Evolutionary conservation across 2,888 invertebrate species (phyloP).

Genomic region (Nomada ferruginata): DNA sequence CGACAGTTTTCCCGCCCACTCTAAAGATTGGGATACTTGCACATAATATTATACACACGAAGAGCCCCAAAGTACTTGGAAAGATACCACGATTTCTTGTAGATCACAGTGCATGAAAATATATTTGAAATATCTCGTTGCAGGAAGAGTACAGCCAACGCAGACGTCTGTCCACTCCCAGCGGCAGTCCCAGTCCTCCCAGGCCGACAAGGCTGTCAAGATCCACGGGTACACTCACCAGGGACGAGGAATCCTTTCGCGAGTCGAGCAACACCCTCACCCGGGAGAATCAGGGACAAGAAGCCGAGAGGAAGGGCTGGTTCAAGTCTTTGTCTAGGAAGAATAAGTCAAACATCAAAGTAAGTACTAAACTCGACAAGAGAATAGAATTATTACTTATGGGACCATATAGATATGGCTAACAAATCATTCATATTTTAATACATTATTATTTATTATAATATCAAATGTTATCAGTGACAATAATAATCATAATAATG

Average conservation of each 20-base stretch:
- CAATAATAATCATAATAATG: slow-evolving; percentile 21
- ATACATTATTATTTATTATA: neutral
- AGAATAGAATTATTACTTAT: neutral
- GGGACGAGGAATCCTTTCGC: slow-evolving; percentile 82
- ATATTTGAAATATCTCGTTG: slow-evolving; percentile 68
- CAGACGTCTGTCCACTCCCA: slow-evolving; percentile 91
- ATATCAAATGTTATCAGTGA: slow-evolving; percentile 35
- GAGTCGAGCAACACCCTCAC: slow-evolving; percentile 83
- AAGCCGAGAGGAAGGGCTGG: slow-evolving; percentile 87
- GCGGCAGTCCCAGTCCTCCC: slow-evolving; percentile 88
- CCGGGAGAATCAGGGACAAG: slow-evolving; percentile 84
- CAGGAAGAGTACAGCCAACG: slow-evolving; percentile 89
- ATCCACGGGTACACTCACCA: slow-evolving; percentile 81
- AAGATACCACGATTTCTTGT: slow-evolving; percentile 11
- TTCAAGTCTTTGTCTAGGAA: slow-evolving; percentile 92
- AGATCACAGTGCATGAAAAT: neutral
- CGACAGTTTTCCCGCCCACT: neutral
- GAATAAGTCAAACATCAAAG: slow-evolving; percentile 86
- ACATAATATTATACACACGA: neutral
- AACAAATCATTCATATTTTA: neutral
- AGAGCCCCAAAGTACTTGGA: neutral
- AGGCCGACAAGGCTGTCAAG: slow-evolving; percentile 86
- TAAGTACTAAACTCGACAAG: slow-evolving; percentile 72
- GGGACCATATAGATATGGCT: neutral
- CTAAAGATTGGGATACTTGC: neutral